Conservation (phyloP, 2,797 vertebrate genomes). For the Discoglossus pictus region DNA sequence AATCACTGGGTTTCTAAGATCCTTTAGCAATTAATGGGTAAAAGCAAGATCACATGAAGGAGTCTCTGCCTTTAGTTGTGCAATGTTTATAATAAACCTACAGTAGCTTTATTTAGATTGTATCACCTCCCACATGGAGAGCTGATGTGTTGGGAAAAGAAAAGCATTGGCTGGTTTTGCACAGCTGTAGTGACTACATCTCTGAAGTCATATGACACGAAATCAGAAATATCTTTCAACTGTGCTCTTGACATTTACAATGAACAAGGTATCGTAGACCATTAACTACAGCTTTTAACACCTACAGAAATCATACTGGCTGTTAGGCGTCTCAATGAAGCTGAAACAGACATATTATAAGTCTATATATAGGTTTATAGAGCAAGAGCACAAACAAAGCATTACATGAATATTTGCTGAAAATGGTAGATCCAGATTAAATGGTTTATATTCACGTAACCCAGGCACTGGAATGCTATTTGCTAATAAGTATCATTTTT, state of each 20-base stretch:
- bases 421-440: too few species aligned
- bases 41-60: not conserved
- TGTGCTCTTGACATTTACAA: constrained; percentile 5
- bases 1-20: too few species aligned
- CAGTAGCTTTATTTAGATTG: constrained; percentile 37
- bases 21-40: too few species aligned
- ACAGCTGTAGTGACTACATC: constrained; percentile 3
- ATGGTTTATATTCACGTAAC: too few species aligned
- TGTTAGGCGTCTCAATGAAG: not conserved
- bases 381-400: too few species aligned
- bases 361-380: too few species aligned
- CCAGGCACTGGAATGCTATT: too few species aligned
- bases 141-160: constrained; percentile 33
- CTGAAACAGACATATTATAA: not conserved
- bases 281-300: constrained; percentile 19
- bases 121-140: constrained; percentile 39
- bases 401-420: too few species aligned
- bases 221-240: constrained; percentile 1
- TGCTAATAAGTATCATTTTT: too few species aligned
- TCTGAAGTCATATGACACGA: constrained; percentile 11
- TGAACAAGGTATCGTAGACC: constrained; percentile 4
- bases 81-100: constrained; percentile 34
- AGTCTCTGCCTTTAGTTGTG: constrained; percentile 22
- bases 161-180: constrained; percentile 20
- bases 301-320: constrained; percentile 4